Conservation (phyloP, 2,113 vertebrate species). For the Percina caprodes region DNA sequence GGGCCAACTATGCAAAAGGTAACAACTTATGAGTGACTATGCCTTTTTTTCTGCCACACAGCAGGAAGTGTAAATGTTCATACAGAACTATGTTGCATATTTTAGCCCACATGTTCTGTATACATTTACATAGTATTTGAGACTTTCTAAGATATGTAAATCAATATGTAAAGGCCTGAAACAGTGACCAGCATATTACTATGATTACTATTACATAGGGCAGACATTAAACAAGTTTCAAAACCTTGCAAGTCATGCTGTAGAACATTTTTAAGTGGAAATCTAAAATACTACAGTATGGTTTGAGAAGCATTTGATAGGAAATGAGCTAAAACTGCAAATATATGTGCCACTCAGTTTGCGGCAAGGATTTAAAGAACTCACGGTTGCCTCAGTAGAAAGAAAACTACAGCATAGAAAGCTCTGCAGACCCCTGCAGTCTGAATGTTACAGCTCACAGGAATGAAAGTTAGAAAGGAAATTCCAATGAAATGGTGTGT, state of each 20-base stretch:
- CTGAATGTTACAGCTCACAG: slow-evolving; percentile 3
- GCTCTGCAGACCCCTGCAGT: not conserved
- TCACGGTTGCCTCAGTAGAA: not conserved
- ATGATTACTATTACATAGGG: not conserved
- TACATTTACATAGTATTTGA: not conserved
- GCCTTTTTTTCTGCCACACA: not conserved
- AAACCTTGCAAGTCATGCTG: not conserved
- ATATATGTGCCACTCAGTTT: not conserved
- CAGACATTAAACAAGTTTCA: not conserved
- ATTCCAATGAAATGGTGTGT: not conserved
- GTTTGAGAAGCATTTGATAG: not conserved
- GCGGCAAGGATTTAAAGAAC: too few species aligned
- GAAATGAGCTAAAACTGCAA: not conserved
- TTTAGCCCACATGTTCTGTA: not conserved
- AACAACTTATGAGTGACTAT: not conserved
- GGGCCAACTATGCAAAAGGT: slow-evolving; percentile 1
- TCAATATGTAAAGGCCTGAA: not conserved
- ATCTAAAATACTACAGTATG: not conserved
- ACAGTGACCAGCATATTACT: not conserved
- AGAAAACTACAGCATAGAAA: not conserved
- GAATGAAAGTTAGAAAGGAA: not conserved
- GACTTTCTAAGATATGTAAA: not conserved
- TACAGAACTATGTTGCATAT: not conserved
- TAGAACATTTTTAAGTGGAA: not conserved
- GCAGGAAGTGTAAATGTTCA: not conserved